Conservation (phyloP, 2,888 invertebrate species). For the Mesochorus sp. region DNA sequence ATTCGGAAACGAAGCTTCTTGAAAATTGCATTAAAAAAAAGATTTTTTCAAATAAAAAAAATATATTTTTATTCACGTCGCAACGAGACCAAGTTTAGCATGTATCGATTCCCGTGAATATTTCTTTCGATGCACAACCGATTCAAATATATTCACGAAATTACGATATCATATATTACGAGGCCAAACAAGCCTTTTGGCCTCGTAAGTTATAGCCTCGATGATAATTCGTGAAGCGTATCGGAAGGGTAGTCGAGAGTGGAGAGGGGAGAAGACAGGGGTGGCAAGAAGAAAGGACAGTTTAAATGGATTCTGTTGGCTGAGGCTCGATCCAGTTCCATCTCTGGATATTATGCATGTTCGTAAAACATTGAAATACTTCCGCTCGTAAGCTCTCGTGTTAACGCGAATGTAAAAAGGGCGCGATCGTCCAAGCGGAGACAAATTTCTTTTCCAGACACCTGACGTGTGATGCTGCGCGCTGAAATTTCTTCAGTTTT, state of each 20-base stretch:
- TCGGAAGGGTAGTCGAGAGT: not conserved
- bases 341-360: not conserved
- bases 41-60: not conserved
- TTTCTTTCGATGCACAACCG: not conserved
- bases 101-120: not conserved
- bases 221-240: not conserved
- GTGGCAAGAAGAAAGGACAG: too few species aligned
- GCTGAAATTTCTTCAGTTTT: conserved; percentile 11
- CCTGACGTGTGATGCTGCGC: conserved; percentile 4
- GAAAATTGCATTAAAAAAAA: not conserved
- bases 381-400: not conserved
- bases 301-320: too few species aligned
- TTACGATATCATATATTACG: not conserved
- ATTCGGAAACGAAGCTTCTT: not conserved
- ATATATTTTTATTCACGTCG: not conserved
- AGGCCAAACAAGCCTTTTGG: not conserved
- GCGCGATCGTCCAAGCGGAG: not conserved
- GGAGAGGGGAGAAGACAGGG: conserved; percentile 13
- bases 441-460: not conserved
- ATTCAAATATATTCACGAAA: not conserved
- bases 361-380: not conserved
- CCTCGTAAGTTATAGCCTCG: not conserved
- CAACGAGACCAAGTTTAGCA: not conserved
- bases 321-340: not conserved
- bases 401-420: not conserved